These are phyloP conservation scores for Nasua narica DNA, from an alignment of 2,797 vertebrate genomes.

Conservation along the genomic window DNA sequence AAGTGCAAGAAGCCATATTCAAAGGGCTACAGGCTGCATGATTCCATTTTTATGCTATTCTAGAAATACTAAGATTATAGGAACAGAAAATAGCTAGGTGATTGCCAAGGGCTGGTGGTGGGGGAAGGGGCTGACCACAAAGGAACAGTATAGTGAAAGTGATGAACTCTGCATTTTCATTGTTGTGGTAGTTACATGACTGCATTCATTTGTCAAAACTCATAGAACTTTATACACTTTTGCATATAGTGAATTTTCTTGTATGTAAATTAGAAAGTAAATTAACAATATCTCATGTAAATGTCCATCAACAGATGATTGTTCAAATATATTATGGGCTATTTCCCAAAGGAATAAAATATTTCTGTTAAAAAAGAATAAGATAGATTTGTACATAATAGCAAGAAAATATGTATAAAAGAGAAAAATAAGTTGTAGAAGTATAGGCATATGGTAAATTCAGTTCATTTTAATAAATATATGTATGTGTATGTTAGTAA, in stretches of 20 bases:
- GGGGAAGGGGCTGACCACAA: not conserved
- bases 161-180: not conserved
- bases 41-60: not conserved
- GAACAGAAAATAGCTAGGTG: not conserved
- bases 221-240: not conserved
- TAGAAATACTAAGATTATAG: not conserved
- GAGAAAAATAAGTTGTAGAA: not conserved
- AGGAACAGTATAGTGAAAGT: not conserved
- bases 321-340: not conserved
- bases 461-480: not conserved
- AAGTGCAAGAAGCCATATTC: not conserved
- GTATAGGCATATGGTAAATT: not conserved
- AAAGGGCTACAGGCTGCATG: not conserved
- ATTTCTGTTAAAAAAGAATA: not conserved
- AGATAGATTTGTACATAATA: not conserved
- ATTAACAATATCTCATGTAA: not conserved
- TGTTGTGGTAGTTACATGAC: not conserved
- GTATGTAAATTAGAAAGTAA: not conserved
- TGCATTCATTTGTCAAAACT: not conserved
- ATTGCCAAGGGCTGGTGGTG: not conserved
- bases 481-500: not conserved
- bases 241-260: not conserved
- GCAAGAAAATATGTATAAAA: not conserved
- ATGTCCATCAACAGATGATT: not conserved
- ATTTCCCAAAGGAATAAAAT: slow-evolving; percentile 11